Percentiles rank a stretch among this genome's conserved stretches.
phyloP scores from a whole-genome alignment of 2,888 invertebrate species.

The Aspidiotus destructor region DNA sequence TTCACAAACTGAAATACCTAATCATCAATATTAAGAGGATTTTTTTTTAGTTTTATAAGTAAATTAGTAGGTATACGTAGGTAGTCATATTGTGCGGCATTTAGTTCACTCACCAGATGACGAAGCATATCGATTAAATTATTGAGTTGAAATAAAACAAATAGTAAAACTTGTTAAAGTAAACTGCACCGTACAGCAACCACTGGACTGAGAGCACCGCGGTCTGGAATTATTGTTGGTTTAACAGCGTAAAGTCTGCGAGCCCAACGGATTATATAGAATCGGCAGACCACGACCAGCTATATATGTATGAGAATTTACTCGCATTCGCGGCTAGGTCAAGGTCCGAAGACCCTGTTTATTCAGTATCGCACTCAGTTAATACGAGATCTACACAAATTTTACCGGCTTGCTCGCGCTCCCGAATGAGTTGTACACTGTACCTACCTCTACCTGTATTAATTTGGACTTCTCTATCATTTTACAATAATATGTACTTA shows the following conservation, averaged over 20 bases:
- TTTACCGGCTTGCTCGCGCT: too few relatives aligned
- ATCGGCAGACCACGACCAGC: constrained; percentile 18
- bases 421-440: too few relatives aligned
- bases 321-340: constrained; percentile 24
- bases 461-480: too few relatives aligned
- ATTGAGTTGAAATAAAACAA: neutral
- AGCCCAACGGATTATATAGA: constrained; percentile 27
- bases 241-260: constrained; percentile 18
- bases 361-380: too few relatives aligned
- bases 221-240: constrained; percentile 10
- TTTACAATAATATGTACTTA: too few relatives aligned
- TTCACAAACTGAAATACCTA: too few relatives aligned
- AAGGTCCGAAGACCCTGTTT: constrained; percentile 5
- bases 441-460: too few relatives aligned
- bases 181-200: constrained; percentile 25
- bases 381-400: too few relatives aligned
- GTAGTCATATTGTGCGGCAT: neutral
- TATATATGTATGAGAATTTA: constrained; percentile 15
- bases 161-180: constrained; percentile 7
- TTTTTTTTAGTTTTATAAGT: neutral
- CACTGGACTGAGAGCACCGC: too few relatives aligned
- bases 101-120: constrained; percentile 16
- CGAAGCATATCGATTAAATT: constrained; percentile 26
- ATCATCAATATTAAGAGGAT: neutral
- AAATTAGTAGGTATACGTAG: neutral